Base-by-base conservation (phyloP, 2,113 vertebrate species). In the Pao palembangensis region DNA sequence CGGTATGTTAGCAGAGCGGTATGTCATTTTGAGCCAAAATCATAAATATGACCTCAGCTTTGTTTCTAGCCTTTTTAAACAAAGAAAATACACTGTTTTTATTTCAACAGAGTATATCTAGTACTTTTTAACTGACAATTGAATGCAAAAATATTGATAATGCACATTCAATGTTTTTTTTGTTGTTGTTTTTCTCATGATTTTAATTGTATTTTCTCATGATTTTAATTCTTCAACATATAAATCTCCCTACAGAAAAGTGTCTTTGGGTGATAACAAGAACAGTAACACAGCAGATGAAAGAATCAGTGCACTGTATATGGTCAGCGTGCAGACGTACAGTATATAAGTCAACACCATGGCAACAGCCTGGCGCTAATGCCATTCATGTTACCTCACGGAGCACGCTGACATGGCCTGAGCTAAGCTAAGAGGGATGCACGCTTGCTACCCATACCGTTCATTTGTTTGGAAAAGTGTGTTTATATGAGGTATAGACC, bases 271-370 rank as follows among this genome's bases (percentile, higher is more conserved):
- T 76, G 78, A 83, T 75, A 81, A 77, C 68, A 69, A 51, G 71
- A 75, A 78, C 80, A 76, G 31, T 78, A 76, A 73, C 72, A 71
- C 67, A 65, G 72, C 75, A 82, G 79, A 73, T 44, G 68, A 75
- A 70, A 72, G 1, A 6, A 57, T 63, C 44, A 46, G 38, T 53
- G 57, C 38, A 17, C 70, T 73, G 71, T 75, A 82, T 83, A 67
- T 85, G 80, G 80, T 71, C 76, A 79, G 67, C 64, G 61, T 72
- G 70, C 71, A 76, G 74, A 84, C 75, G 63, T 79, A 81, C 82
- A 78, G 72, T 86, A 89, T 84, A 85, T 84, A 83, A 82, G 71
- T 79, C 58, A 75, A 81, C 72, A 69, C 78, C 79, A 84, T 84
- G 78, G 79, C 71, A 84, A 83, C 84, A 78, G 84, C 76, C 66